phyloP scores from a whole-genome alignment of 1,140 invertebrate genomes.

The Cephus cinctus region DNA sequence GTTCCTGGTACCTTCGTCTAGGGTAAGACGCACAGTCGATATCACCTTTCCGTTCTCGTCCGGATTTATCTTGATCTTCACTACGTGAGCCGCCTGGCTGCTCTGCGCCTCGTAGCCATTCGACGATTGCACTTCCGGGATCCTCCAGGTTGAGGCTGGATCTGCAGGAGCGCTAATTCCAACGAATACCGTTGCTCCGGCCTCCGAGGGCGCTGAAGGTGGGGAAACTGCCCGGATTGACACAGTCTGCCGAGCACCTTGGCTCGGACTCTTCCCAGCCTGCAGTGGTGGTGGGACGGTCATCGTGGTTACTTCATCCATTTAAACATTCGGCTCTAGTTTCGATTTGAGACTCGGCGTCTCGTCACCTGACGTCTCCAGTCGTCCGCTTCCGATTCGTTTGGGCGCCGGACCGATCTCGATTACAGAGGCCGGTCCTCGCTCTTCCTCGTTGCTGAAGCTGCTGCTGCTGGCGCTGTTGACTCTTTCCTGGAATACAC shows the following conservation, averaged over 20 bases:
- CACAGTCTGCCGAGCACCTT: conserved; percentile 38
- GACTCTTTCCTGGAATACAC: too few relatives aligned
- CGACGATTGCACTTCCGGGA: conserved; percentile 47
- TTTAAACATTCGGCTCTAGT: too few relatives aligned
- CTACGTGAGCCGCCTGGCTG: conserved; percentile 57
- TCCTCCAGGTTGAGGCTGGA: conserved; percentile 33
- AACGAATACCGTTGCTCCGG: conserved; percentile 65
- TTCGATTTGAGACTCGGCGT: too few relatives aligned
- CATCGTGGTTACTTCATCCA: conserved; percentile 43
- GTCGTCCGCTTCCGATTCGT: too few relatives aligned
- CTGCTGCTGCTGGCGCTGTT: too few relatives aligned
- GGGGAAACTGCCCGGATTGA: conserved; percentile 42
- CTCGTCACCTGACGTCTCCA: too few relatives aligned
- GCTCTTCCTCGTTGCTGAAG: too few relatives aligned
- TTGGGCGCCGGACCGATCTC: too few relatives aligned
- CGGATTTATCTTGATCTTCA: conserved; percentile 69
- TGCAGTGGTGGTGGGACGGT: conserved; percentile 43
- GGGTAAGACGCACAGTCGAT: conserved; percentile 43
- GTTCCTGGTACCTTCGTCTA: conserved; percentile 38
- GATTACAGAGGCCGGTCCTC: too few relatives aligned
- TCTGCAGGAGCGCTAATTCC: conserved; percentile 34
- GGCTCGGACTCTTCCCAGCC: conserved; percentile 29
- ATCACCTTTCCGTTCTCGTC: conserved; percentile 47
- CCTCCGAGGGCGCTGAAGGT: conserved; percentile 25
- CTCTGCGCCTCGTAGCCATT: conserved; percentile 53